Percentiles rank a stretch among this genome's conserved stretches.
Evolutionary conservation across 2,113 vertebrate species (phyloP).

Genomic region (Trichomycterus rosablanca): DNA sequence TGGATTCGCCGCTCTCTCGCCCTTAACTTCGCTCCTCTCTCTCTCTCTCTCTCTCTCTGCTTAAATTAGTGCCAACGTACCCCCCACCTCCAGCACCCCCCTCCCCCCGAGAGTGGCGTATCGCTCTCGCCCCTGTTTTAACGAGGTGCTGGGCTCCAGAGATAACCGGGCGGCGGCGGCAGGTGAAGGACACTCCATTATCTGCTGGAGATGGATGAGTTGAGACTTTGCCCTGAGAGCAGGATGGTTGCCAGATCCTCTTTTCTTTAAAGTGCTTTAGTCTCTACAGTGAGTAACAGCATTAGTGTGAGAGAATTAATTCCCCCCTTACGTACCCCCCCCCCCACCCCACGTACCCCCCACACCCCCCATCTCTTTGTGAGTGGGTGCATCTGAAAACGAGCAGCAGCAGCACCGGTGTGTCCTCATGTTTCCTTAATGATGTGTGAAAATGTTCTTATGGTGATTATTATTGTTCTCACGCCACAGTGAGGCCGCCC

Average conservation of each 20-base stretch:
- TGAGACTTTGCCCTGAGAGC: slow-evolving; percentile 71
- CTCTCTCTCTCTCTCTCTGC: slow-evolving; percentile 1
- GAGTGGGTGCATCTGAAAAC: too few relatives aligned
- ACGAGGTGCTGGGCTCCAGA: slow-evolving; percentile 64
- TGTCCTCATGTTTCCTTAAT: slow-evolving; percentile 33
- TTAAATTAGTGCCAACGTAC: too few relatives aligned
- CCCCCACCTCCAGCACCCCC: too few relatives aligned
- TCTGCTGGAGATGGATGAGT: slow-evolving; percentile 69
- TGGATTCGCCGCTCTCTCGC: not conserved
- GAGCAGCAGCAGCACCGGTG: not conserved
- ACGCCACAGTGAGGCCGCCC: not conserved
- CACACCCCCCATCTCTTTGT: too few relatives aligned
- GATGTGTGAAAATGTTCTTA: slow-evolving; percentile 27
- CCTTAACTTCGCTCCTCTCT: slow-evolving; percentile 10
- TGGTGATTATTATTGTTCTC: not conserved
- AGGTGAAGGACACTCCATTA: slow-evolving; percentile 73
- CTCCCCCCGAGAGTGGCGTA: too few relatives aligned
- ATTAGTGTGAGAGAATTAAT: slow-evolving; percentile 60
- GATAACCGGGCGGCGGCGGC: slow-evolving; percentile 70
- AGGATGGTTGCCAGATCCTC: slow-evolving; percentile 65
- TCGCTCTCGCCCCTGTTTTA: slow-evolving; percentile 44
- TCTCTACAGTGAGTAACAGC: slow-evolving; percentile 60
- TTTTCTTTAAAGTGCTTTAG: slow-evolving; percentile 67
- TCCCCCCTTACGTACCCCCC: too few relatives aligned
- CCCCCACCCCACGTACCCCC: too few relatives aligned